These are phyloP conservation scores for Benthochromis sp. DNA, from an alignment of 2,113 vertebrate species.

Conservation along the genomic window DNA sequence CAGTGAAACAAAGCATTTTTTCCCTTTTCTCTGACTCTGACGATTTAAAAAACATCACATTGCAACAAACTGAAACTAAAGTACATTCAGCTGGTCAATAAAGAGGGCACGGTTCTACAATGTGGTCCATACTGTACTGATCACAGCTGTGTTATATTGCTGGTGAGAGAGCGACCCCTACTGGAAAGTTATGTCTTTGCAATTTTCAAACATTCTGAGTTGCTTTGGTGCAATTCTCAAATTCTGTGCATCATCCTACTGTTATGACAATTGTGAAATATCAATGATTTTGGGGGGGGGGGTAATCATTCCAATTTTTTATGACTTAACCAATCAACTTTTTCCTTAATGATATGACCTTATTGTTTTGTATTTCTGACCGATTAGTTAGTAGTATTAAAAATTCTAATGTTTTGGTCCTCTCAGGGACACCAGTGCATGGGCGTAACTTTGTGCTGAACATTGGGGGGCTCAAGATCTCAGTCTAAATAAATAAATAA, in stretches of 20 bases:
- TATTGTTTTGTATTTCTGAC: neutral
- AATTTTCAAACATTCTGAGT: neutral
- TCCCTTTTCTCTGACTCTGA: neutral
- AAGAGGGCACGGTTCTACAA: accelerated
- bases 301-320: accelerated
- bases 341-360: neutral
- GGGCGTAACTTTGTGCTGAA: neutral
- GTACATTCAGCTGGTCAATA: neutral
- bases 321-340: neutral
- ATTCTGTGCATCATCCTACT: accelerated
- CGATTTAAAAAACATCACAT: neutral
- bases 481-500: no score
- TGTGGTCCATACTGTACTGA: no score
- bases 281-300: accelerated
- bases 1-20: neutral
- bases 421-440: neutral
- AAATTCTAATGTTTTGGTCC: neutral
- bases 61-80: neutral
- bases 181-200: neutral
- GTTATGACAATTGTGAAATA: neutral
- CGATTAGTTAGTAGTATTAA: neutral
- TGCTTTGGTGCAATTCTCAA: neutral
- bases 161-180: constrained; percentile 7
- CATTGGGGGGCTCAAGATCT: neutral
- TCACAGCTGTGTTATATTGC: neutral